Evolutionary conservation across 1,140 invertebrate species (phyloP).

Genomic region (Wasmannia auropunctata): DNA sequence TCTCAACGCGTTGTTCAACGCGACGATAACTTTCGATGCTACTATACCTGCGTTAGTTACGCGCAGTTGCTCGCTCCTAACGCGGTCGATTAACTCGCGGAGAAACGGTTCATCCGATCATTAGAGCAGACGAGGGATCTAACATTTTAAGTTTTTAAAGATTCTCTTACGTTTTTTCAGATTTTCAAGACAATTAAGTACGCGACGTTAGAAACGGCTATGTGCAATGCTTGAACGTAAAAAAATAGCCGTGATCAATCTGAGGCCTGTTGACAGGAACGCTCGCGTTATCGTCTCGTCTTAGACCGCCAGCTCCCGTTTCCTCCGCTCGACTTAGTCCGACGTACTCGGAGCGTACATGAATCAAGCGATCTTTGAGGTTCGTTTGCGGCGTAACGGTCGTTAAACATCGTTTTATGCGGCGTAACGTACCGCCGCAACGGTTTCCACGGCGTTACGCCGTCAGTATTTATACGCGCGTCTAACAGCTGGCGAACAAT

Average conservation of each 20-base stretch:
- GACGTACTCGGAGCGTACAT: neutral
- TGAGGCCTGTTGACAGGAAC: neutral
- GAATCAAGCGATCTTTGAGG: constrained; percentile 47
- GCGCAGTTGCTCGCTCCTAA: neutral
- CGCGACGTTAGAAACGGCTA: neutral
- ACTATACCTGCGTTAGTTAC: neutral
- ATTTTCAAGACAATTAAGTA: neutral
- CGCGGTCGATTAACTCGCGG: neutral
- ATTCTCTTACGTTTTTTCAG: neutral
- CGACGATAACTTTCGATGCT: constrained; percentile 4
- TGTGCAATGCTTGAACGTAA: neutral
- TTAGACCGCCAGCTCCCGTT: neutral
- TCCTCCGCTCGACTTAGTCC: constrained; percentile 6
- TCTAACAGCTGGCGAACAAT: constrained; percentile 33
- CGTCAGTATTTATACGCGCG: constrained; percentile 35
- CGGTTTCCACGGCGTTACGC: constrained; percentile 48
- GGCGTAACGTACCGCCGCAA: constrained; percentile 44
- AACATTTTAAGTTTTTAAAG: neutral
- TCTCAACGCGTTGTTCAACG: neutral
- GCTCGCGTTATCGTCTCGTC: neutral
- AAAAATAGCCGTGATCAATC: neutral
- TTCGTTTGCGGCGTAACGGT: constrained; percentile 60
- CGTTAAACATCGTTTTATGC: constrained; percentile 57
- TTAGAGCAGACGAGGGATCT: neutral
- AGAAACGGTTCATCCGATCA: neutral